A percentile compares a stretch with the other conserved stretches of the same genome.
Conservation (phyloP, 2,113 vertebrate species). For the Pelecanus crispus region DNA sequence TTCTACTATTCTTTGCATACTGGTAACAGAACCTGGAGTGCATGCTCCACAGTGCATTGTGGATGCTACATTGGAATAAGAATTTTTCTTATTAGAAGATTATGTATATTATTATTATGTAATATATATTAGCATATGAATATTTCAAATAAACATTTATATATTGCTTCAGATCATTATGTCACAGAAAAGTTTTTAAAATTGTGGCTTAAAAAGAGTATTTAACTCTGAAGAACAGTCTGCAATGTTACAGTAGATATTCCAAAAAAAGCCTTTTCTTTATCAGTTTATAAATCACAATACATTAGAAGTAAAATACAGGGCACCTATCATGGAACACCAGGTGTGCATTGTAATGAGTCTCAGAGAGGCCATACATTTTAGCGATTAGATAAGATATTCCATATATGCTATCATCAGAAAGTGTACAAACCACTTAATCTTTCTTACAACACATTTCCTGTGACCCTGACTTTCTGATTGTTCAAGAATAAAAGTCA, state of each 20-base stretch:
- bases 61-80: not conserved
- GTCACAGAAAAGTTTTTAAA: not conserved
- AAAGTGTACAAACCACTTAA: not conserved
- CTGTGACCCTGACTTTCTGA: not conserved
- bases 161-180: not conserved
- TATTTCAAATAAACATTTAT: not conserved
- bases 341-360: not conserved
- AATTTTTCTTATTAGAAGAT: not conserved
- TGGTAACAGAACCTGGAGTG: not conserved
- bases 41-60: not conserved
- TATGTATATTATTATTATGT: not conserved
- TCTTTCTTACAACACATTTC: not conserved
- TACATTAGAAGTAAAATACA: not conserved
- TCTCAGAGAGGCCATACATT: not conserved
- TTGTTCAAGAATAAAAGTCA: not conserved
- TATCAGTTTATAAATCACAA: not conserved
- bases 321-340: not conserved
- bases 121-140: not conserved
- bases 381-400: not conserved
- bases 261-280: not conserved
- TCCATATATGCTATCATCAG: accelerated
- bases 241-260: not conserved
- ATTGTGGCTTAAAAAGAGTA: accelerated
- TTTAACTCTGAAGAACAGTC: not conserved
- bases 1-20: not conserved